A percentile compares a stretch with the other conserved stretches of the same genome.
Evolutionary conservation across 1,140 invertebrate species (phyloP).

Genomic region (Ptiloglossa arizonensis): DNA sequence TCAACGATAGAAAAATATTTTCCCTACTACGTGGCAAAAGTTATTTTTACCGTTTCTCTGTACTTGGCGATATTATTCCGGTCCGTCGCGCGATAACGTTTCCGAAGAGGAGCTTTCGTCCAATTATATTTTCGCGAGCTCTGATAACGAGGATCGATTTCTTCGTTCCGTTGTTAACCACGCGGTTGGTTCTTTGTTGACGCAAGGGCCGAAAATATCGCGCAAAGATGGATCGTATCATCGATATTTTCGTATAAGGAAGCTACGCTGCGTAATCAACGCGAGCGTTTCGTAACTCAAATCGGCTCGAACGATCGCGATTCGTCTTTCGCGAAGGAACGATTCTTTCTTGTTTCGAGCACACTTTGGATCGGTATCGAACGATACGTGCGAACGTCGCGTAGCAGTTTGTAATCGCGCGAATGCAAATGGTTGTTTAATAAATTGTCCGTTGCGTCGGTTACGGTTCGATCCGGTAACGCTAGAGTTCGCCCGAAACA

Average conservation of each 20-base stretch:
- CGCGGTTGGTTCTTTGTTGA: conserved; percentile 32
- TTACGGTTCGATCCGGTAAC: too few relatives aligned
- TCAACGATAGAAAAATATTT: too few relatives aligned
- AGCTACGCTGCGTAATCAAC: neutral
- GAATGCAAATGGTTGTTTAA: too few relatives aligned
- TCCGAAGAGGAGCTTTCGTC: neutral
- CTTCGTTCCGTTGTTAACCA: neutral
- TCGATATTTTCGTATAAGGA: conserved; percentile 34
- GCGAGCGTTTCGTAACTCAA: neutral
- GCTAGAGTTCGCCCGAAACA: too few relatives aligned
- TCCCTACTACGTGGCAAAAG: too few relatives aligned
- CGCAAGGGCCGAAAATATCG: conserved; percentile 49
- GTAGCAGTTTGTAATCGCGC: too few relatives aligned
- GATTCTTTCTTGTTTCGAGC: too few relatives aligned
- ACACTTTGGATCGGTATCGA: too few relatives aligned
- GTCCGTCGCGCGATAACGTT: neutral
- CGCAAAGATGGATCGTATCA: neutral
- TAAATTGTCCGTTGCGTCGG: too few relatives aligned
- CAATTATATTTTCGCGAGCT: conserved; percentile 3
- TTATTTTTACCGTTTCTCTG: neutral
- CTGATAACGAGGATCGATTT: conserved; percentile 4
- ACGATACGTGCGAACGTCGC: too few relatives aligned
- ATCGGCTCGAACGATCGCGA: too few relatives aligned
- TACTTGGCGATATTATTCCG: neutral
- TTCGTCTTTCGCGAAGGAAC: too few relatives aligned